A percentile compares a stretch with the other conserved stretches of the same genome.
These are phyloP conservation scores for Andricus quercusramuli DNA, from an alignment of 2,888 invertebrate species.

Conservation along the genomic window DNA sequence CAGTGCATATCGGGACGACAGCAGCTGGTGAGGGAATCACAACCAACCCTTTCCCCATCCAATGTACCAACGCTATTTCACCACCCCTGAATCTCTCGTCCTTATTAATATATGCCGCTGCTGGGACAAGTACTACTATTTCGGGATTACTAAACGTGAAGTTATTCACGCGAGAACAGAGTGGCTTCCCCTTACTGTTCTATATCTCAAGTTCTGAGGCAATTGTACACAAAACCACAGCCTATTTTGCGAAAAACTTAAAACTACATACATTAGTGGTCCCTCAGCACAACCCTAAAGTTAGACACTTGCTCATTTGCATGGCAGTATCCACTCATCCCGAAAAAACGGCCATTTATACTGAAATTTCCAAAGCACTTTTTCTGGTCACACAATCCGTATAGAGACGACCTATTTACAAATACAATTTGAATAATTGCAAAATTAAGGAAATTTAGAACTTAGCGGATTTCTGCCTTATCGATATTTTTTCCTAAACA, in stretches of 20 bases:
- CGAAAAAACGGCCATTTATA: too few species aligned
- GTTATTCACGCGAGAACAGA: conserved; percentile 60
- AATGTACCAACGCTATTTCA: conserved; percentile 43
- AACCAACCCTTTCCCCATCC: conserved; percentile 52
- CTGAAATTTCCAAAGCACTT: too few species aligned
- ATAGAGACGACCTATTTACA: too few species aligned
- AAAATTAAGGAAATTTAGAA: too few species aligned
- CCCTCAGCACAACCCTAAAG: neutral
- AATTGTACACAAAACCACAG: neutral
- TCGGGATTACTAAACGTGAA: conserved; percentile 64
- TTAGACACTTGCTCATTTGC: too few species aligned
- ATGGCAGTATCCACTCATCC: too few species aligned
- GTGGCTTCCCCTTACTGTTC: conserved; percentile 23
- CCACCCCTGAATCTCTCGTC: conserved; percentile 51
- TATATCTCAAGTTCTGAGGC: neutral
- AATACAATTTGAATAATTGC: too few species aligned
- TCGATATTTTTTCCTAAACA: too few species aligned
- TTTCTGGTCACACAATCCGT: too few species aligned
- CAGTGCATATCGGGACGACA: conserved; percentile 71
- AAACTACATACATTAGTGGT: neutral
- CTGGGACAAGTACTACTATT: conserved; percentile 64
- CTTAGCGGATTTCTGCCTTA: too few species aligned
- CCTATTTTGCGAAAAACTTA: neutral
- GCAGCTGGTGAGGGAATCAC: conserved; percentile 73
- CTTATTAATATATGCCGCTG: conserved; percentile 68